Evolutionary conservation across 2,797 vertebrate species (phyloP).

Genomic region (Poecilia picta): DNA sequence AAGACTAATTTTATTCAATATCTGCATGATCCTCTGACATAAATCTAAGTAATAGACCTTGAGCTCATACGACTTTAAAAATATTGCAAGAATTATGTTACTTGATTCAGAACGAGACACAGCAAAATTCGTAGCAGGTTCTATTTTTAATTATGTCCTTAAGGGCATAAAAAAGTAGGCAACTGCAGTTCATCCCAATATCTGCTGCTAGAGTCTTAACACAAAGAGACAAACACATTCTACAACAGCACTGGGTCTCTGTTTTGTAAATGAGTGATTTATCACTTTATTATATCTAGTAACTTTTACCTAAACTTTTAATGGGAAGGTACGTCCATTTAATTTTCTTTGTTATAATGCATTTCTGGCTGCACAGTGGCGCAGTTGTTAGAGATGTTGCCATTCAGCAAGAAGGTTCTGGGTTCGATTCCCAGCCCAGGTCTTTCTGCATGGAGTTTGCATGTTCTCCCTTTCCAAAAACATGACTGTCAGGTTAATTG

Average conservation of each 20-base stretch:
- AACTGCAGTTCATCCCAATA: background rate
- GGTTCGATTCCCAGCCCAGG: too few species aligned
- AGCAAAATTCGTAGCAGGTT: background rate
- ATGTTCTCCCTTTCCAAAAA: too few species aligned
- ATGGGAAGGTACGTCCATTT: background rate
- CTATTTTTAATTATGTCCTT: background rate
- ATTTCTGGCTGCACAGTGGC: background rate
- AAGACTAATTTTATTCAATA: background rate
- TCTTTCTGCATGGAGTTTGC: too few species aligned
- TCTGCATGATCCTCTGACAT: background rate
- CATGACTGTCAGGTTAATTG: too few species aligned
- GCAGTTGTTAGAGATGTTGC: too few species aligned
- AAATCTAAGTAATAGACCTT: background rate
- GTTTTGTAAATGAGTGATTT: background rate
- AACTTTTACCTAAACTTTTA: background rate
- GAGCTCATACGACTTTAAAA: background rate
- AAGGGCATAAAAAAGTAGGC: background rate
- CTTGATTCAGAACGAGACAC: background rate
- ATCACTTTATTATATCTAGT: background rate
- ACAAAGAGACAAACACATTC: background rate
- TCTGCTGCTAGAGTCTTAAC: background rate
- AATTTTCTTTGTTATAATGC: background rate
- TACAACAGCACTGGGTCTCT: background rate
- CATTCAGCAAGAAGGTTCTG: too few species aligned
- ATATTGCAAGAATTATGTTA: background rate